phyloP scores from a whole-genome alignment of 2,113 vertebrate genomes.

The Shinisaurus crocodilurus region DNA sequence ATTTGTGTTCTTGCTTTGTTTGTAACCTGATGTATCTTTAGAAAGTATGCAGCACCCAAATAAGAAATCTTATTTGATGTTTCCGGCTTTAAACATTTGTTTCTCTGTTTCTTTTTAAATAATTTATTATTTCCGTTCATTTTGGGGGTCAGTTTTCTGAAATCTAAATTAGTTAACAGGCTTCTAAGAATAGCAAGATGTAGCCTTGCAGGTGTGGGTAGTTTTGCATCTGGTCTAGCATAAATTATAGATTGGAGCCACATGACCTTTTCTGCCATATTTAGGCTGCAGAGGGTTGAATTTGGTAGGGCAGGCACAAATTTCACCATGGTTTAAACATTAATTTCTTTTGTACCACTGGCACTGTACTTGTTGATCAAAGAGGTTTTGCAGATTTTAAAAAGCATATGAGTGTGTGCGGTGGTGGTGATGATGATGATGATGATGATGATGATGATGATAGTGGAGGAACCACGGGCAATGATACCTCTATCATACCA shows the following conservation, averaged over 20 bases:
- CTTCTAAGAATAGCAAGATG: neutral
- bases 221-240: neutral
- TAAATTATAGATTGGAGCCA: neutral
- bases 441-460: neutral
- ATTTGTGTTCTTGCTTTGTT: neutral
- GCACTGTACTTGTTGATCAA: neutral
- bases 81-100: neutral
- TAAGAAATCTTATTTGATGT: neutral
- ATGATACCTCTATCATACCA: neutral
- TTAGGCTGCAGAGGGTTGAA: neutral
- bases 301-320: neutral
- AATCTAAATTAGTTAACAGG: neutral
- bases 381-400: neutral
- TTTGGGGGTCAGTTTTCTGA: neutral
- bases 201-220: neutral
- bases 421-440: too few species aligned
- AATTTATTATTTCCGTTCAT: neutral
- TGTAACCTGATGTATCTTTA: neutral
- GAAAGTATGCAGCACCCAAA: neutral
- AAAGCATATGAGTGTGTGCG: neutral
- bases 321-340: neutral
- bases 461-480: neutral
- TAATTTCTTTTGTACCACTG: neutral
- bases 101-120: neutral
- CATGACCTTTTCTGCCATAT: neutral